Base-by-base conservation (phyloP, 2,113 vertebrate species). In the Sitta europaea region DNA sequence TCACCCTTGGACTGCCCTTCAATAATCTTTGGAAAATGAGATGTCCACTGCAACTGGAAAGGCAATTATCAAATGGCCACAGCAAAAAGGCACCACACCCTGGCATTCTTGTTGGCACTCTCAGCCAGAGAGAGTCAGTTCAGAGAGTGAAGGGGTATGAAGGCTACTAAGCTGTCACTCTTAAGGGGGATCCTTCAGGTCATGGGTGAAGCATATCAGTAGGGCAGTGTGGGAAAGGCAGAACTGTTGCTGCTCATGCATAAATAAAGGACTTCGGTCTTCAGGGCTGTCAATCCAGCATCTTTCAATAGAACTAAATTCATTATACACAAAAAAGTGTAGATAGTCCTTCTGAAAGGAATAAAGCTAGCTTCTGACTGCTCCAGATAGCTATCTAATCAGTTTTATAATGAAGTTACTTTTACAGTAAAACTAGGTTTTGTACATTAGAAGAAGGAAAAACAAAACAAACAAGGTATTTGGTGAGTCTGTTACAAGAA, bases 251-350 rank as follows among this genome's bases (percentile, higher is more conserved):
- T 96, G 89, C 85, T 97, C 92, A 96, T 94, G 96, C 96, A 97
- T 96, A 96, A 95, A 97, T 65, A 96, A 96, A 93, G 72, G 83
- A 90, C 73, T 96, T 95, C n/a, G 29, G 91, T 92, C 92, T 82
- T 95, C 95, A 82, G 77, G 89, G 92, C 94, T 97, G 96, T 97
- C 96, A 97, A 91, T 96, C 94, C 71, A 94, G 89, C 86, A 94
- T 80, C 85, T 92, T 91, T 96, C 96, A 95, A 92, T 89, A 94
- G 92, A 94, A 86, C 61, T 80, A 97, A 86, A 95, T 96, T 94
- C 82, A 67, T 83, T 94, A 67, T 71, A 88, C 48, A 90, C 28
- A 61, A 79, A 75, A 14, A 92, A 88, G 83, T 66, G 45, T 53
- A 94, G 73, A 77, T 90, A 77, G 47, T 28, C 51, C 24, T 92